Evolutionary conservation across 2,888 invertebrate genomes (phyloP).

Genomic region (Mantis religiosa): DNA sequence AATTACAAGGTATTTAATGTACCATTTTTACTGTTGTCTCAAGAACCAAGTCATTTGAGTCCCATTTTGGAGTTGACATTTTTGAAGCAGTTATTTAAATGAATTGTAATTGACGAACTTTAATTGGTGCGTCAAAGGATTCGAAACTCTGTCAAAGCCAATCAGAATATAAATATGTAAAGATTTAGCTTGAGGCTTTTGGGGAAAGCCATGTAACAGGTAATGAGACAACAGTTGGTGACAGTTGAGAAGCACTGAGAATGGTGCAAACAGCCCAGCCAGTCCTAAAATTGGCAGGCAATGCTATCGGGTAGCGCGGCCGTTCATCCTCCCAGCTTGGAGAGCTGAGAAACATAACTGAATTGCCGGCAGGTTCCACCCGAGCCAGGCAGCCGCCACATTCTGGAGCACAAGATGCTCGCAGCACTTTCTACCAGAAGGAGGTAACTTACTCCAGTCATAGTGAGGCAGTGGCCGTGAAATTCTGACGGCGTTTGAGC

Average conservation of each 20-base stretch:
- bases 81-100: too few relatives aligned
- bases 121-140: too few relatives aligned
- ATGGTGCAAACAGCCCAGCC: background rate
- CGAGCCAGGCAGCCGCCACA: background rate
- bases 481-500: conserved; percentile 54
- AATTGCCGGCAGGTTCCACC: background rate
- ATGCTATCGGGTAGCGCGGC: background rate
- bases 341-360: background rate
- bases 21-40: too few relatives aligned
- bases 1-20: background rate
- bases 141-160: too few relatives aligned
- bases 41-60: too few relatives aligned
- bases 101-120: too few relatives aligned
- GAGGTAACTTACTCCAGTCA: conserved; percentile 45
- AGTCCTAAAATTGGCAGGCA: background rate
- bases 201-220: too few relatives aligned
- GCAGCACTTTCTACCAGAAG: background rate
- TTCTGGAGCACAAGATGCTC: background rate
- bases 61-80: too few relatives aligned
- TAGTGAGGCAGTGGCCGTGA: conserved; percentile 61
- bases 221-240: background rate
- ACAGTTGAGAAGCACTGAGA: background rate
- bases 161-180: too few relatives aligned
- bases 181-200: too few relatives aligned
- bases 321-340: background rate